Conservation (phyloP, 2,888 invertebrate species). For the Drosophila anomelani region DNA sequence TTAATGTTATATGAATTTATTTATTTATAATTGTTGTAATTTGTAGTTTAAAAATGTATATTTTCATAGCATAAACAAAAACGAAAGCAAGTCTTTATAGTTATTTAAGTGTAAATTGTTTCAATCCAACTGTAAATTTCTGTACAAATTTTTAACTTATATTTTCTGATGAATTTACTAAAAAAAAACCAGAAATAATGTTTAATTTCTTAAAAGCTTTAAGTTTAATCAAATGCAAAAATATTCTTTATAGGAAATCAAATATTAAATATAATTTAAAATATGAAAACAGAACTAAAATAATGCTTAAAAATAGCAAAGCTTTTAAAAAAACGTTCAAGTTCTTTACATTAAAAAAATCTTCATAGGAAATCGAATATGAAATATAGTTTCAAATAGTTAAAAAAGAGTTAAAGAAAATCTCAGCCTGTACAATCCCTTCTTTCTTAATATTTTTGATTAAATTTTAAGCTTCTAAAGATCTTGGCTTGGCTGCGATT, state of each 20-base stretch:
- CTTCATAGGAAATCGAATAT: background rate
- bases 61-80: background rate
- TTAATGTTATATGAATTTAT: background rate
- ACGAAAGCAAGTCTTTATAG: background rate
- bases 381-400: background rate
- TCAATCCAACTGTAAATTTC: background rate
- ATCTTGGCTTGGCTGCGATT: background rate
- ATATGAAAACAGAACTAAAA: background rate
- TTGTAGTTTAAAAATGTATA: background rate
- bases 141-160: background rate
- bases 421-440: background rate
- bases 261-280: background rate
- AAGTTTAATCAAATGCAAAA: background rate
- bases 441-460: background rate
- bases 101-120: background rate
- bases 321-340: background rate
- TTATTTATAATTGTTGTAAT: background rate
- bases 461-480: background rate
- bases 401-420: background rate
- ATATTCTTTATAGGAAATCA: no score
- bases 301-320: background rate
- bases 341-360: background rate
- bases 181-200: background rate
- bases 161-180: background rate
- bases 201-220: background rate